Conservation (phyloP, 2,113 vertebrate species). For the Gallinago jamesoni region DNA sequence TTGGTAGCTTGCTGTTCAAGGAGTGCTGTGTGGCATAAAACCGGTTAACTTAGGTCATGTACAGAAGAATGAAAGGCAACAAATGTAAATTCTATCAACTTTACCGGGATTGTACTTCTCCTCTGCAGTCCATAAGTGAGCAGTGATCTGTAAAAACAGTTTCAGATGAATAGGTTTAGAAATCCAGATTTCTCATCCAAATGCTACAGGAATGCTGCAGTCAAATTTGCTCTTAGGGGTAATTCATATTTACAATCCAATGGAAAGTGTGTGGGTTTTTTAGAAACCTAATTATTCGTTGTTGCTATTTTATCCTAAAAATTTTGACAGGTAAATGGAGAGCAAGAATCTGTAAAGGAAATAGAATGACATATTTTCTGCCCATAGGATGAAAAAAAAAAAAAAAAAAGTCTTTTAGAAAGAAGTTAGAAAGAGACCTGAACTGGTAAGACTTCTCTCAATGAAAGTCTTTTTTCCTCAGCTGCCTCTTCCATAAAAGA, state of each 20-base stretch:
- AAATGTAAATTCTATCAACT: background rate
- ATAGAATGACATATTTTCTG: background rate
- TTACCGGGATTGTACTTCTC: background rate
- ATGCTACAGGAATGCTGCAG: background rate
- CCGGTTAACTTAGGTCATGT: background rate
- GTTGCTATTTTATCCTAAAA: background rate
- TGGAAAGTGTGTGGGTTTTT: background rate
- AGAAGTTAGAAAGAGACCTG: background rate
- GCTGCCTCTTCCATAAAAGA: background rate
- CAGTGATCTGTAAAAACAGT: background rate
- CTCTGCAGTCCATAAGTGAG: background rate
- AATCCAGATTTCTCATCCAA: background rate
- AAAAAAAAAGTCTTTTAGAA: background rate
- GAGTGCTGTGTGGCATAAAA: background rate
- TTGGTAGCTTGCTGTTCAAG: background rate
- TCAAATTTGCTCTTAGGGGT: background rate
- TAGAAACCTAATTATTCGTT: background rate
- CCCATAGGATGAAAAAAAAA: background rate
- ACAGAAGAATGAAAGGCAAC: background rate
- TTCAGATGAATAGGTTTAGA: background rate
- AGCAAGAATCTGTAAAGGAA: background rate
- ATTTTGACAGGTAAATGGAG: background rate
- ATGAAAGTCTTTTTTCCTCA: background rate
- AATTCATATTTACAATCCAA: background rate
- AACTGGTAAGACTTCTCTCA: background rate